Percentiles rank a stretch among this genome's conserved stretches.
Evolutionary conservation across 2,113 vertebrate species (phyloP).

Genomic region (Istiophorus platypterus): DNA sequence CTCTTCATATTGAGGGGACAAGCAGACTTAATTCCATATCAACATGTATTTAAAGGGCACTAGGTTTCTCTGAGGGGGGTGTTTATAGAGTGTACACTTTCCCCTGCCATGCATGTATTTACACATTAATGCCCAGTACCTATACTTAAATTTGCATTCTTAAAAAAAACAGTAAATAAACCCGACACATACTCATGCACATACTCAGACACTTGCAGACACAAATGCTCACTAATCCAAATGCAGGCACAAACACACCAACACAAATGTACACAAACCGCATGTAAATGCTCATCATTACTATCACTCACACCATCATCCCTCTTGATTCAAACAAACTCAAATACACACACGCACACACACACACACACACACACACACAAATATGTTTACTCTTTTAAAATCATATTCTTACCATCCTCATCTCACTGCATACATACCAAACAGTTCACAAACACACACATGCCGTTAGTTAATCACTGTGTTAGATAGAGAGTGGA

Average conservation of each 20-base stretch:
- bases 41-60: conserved; percentile 74
- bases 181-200: not conserved
- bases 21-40: conserved; percentile 75
- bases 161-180: not conserved
- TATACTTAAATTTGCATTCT: not conserved
- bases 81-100: conserved; percentile 52
- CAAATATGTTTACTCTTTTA: not conserved
- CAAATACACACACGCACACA: not conserved
- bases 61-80: conserved; percentile 51
- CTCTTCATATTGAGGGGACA: conserved; percentile 40
- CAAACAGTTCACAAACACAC: conserved; percentile 43
- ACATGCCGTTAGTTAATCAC: conserved; percentile 68
- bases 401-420: not conserved
- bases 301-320: not conserved
- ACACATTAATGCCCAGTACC: conserved; percentile 17
- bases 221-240: not conserved
- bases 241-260: not conserved
- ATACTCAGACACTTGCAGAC: not conserved
- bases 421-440: conserved; percentile 1
- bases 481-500: conserved; percentile 55
- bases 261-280: not conserved
- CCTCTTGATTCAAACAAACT: conserved; percentile 16
- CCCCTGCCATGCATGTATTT: conserved; percentile 22
- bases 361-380: not conserved
- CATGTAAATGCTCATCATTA: conserved; percentile 20